Conservation (phyloP, 2,888 invertebrate species). For the Pegoplata infirma region DNA sequence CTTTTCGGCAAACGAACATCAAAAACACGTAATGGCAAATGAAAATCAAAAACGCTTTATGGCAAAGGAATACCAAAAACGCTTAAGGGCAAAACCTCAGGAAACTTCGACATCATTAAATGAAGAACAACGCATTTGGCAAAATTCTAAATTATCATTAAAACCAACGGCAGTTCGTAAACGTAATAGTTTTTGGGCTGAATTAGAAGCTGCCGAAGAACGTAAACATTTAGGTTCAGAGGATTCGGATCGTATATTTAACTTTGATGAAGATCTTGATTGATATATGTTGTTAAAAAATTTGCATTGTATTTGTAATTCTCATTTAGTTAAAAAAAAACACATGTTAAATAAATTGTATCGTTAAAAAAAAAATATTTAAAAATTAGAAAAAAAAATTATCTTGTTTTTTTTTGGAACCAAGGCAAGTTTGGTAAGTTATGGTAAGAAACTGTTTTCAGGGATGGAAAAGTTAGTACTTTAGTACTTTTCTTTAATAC, state of each 20-base stretch:
- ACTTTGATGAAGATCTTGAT: conserved; percentile 52
- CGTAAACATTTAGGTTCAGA: conserved; percentile 1
- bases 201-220: conserved; percentile 39
- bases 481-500: no score
- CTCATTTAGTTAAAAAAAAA: background rate
- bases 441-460: no score
- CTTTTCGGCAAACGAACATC: background rate
- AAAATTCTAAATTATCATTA: background rate
- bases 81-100: background rate
- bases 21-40: background rate
- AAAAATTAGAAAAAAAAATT: background rate
- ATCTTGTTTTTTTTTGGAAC: no score
- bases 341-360: conserved; percentile 2
- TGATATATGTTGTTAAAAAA: conserved; percentile 20
- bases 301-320: conserved; percentile 9
- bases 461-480: no score
- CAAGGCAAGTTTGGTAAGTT: no score
- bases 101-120: background rate
- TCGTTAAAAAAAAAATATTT: conserved; percentile 2
- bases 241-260: conserved; percentile 45
- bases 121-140: background rate
- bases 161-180: conserved; percentile 27
- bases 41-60: background rate
- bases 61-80: background rate
- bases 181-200: conserved; percentile 53